Evolutionary conservation across 2,113 vertebrate genomes (phyloP).

Genomic region (Nesogale talazaci): DNA sequence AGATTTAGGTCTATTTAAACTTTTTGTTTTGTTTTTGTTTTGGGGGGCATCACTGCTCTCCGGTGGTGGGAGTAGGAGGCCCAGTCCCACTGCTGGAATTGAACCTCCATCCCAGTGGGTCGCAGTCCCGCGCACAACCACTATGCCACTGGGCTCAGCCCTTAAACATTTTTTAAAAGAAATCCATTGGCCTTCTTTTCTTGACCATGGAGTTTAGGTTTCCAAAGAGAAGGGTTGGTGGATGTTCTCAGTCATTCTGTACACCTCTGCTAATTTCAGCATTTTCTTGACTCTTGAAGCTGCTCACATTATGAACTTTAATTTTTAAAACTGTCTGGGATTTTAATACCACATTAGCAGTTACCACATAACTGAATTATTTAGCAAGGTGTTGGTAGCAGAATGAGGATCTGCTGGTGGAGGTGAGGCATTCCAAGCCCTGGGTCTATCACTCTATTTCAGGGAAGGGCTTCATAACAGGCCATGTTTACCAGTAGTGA

Average conservation of each 20-base stretch:
- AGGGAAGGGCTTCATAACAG: neutral
- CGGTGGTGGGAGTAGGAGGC: too few relatives aligned
- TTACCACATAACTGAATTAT: conserved; percentile 38
- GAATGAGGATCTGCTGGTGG: neutral
- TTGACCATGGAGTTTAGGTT: neutral
- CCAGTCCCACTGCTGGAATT: too few relatives aligned
- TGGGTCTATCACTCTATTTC: neutral
- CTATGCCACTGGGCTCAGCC: too few relatives aligned
- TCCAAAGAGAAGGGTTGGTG: neutral
- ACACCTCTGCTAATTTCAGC: conserved; percentile 29
- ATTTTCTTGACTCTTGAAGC: neutral
- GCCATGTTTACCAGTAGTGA: neutral
- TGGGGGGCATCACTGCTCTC: too few relatives aligned
- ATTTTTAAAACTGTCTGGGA: conserved; percentile 26
- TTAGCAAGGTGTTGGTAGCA: neutral
- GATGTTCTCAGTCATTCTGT: neutral
- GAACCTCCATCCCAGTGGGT: too few relatives aligned
- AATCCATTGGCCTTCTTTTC: neutral
- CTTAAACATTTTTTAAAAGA: too few relatives aligned
- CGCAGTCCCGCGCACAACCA: too few relatives aligned
- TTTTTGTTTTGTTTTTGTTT: too few relatives aligned
- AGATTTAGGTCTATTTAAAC: conserved; percentile 10
- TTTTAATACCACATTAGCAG: conserved; percentile 57
- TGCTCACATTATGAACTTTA: neutral
- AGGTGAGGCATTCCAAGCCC: neutral